Evolutionary conservation across 2,113 vertebrate genomes (phyloP), one percentile per base, ranked within the genome.

Genomic region (Sciurus niger): DNA sequence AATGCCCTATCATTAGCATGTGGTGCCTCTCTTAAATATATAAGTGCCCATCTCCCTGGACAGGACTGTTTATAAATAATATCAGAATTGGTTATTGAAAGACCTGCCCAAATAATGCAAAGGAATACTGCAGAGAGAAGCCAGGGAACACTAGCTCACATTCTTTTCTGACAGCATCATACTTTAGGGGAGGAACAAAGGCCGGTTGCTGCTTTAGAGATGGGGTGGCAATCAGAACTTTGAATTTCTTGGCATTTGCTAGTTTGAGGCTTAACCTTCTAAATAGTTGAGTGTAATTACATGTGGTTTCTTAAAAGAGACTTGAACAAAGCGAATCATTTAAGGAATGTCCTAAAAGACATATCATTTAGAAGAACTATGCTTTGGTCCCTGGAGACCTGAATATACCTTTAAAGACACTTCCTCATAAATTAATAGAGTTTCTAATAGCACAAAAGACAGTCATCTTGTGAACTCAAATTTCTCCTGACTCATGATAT

Each of bases 261-360:
- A 0, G 4, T 32, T 97, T 78, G 93, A 96, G 94, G 97, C 96
- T 97, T 98, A 97, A 96, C 92, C 92, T 98, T 95, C 96, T 89
- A 88, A 97, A 96, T 90, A 87, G 84, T 97, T 97, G 84, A 96
- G 68, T 30, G 37, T 93, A 97, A 98, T 97, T 97, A 96, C 90
- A 90, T 96, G 96, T 97, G 97, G 96, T 95, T 97, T 97, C 97
- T 97, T 88, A 91, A 95, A 90, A 97, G 97, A 96, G 82, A 25
- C 67, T 90, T 68, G 76, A 96, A 97, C 93, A 96, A 97, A 98
- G 96, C 32, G 96, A 97, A 82, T 51, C 46, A 96, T 67, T 12
- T 97, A 40, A 97, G 82, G 97, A 97, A 95, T 98, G 96, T 48
- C 91, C 93, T 90, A 51, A 87, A 96, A 86, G 95, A 96, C 40